Conservation (phyloP, 2,888 invertebrate species). For the Epinotia demarniana region DNA sequence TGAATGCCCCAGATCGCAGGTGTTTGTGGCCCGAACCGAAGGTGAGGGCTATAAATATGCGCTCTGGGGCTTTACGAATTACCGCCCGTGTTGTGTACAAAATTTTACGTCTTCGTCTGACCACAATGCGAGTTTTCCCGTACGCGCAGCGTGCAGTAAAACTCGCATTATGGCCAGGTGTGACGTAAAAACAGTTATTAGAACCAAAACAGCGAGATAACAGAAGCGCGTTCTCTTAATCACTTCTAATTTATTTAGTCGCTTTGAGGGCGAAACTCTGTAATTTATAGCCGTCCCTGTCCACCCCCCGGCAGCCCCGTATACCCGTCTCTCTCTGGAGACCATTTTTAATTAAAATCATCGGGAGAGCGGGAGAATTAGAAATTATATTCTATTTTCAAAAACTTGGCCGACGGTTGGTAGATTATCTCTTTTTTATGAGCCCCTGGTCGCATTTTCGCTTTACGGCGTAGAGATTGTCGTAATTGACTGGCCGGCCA, state of each 20-base stretch:
- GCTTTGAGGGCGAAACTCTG: constrained; percentile 73
- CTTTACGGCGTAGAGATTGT: constrained; percentile 79
- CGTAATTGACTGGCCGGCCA: constrained; percentile 71
- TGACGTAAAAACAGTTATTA: constrained; percentile 32
- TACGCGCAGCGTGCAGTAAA: no score
- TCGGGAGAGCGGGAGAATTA: constrained; percentile 78
- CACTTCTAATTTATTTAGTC: constrained; percentile 85
- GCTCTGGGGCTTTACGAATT: no score
- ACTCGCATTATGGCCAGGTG: no score
- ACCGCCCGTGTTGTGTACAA: no score
- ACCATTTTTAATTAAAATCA: constrained; percentile 85
- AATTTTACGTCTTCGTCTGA: no score
- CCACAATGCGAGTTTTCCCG: no score
- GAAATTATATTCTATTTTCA: constrained; percentile 85
- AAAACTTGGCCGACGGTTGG: constrained; percentile 84
- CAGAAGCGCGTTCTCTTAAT: constrained; percentile 83
- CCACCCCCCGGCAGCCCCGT: constrained; percentile 64
- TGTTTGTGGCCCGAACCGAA: no score
- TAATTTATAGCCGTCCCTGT: constrained; percentile 80
- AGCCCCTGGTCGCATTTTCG: constrained; percentile 80
- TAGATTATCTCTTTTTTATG: constrained; percentile 84
- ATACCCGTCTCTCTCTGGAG: constrained; percentile 77
- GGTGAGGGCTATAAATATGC: no score
- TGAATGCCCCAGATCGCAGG: no score
- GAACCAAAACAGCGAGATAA: constrained; percentile 68